phyloP scores from a whole-genome alignment of 1,140 invertebrate genomes.

The Zaprionus gabonicus region DNA sequence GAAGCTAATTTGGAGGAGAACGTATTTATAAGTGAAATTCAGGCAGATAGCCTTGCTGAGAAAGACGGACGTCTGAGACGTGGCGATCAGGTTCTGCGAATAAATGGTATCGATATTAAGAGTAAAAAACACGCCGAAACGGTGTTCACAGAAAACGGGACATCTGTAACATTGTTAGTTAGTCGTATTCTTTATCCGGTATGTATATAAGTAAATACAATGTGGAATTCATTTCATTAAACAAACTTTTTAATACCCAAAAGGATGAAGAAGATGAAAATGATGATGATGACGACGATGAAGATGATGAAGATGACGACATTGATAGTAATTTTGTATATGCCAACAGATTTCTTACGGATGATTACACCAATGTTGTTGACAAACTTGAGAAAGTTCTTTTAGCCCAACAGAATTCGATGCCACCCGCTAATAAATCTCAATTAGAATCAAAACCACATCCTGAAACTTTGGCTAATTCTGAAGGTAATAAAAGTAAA shows the following conservation, averaged over 20 bases:
- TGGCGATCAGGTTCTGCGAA: constrained; percentile 90
- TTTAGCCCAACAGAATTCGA: constrained; percentile 41
- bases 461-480: not conserved
- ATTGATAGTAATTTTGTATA: constrained; percentile 74
- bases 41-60: constrained; percentile 88
- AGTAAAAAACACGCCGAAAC: constrained; percentile 86
- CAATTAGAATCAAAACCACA: constrained; percentile 13
- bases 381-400: constrained; percentile 72
- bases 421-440: not conserved
- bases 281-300: constrained; percentile 54
- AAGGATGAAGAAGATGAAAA: constrained; percentile 63
- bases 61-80: constrained; percentile 89
- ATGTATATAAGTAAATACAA: constrained; percentile 40
- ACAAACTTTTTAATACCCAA: not conserved
- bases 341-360: constrained; percentile 66
- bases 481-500: not conserved
- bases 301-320: constrained; percentile 59
- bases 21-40: constrained; percentile 90
- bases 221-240: not conserved
- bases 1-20: constrained; percentile 85
- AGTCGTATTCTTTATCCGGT: constrained; percentile 86
- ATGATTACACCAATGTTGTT: constrained; percentile 75
- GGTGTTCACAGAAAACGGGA: constrained; percentile 84
- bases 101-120: constrained; percentile 86
- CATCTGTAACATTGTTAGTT: constrained; percentile 86